Evolutionary conservation across 2,113 vertebrate species (phyloP).

Genomic region (Sorex fumeus): DNA sequence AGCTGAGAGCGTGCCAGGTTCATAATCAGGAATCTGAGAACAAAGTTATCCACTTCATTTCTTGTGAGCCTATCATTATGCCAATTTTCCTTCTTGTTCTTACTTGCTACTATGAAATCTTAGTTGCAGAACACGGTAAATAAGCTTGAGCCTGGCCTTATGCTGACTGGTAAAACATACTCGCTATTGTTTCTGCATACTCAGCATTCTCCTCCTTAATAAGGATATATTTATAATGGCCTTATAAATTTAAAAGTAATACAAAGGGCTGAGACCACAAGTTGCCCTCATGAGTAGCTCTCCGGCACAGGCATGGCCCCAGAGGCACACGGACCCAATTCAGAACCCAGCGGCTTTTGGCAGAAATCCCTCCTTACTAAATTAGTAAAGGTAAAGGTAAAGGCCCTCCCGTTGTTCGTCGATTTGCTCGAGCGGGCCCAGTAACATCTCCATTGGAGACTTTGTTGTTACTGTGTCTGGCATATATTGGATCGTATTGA

Average conservation of each 20-base stretch:
- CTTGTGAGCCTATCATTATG: background rate
- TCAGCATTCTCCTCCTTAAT: background rate
- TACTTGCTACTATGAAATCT: background rate
- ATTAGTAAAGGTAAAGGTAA: no score
- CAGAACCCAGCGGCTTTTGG: no score
- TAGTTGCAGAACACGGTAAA: background rate
- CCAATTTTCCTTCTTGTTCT: background rate
- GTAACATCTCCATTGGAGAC: no score
- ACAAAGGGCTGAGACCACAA: no score
- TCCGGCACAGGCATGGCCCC: no score
- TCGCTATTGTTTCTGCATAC: background rate
- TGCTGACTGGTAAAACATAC: background rate
- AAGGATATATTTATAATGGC: background rate
- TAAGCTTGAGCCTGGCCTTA: background rate
- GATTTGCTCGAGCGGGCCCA: no score
- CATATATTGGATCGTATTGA: no score
- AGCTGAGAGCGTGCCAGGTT: background rate
- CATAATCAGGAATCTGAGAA: background rate
- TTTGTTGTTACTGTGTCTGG: no score
- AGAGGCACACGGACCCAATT: no score
- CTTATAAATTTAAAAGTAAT: constrained; percentile 30
- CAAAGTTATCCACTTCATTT: background rate
- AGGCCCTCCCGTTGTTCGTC: no score
- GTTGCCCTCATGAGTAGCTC: no score
- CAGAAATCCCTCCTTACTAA: no score